Evolutionary conservation across 2,113 vertebrate species (phyloP).

Genomic region (Erpornis zantholeuca): DNA sequence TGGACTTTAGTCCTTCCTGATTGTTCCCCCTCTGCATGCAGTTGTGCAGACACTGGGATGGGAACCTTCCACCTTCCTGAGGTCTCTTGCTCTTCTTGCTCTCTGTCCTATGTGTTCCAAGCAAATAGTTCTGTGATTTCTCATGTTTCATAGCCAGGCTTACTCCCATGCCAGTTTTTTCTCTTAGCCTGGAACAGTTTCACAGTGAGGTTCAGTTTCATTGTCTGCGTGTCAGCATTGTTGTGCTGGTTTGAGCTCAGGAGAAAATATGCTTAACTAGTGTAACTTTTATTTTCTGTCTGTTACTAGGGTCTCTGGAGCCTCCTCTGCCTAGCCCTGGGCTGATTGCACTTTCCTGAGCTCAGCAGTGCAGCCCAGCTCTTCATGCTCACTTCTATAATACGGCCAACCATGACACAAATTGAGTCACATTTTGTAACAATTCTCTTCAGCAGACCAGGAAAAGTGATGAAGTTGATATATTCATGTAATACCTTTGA

Average conservation of each 20-base stretch:
- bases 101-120: background rate
- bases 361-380: background rate
- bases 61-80: background rate
- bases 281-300: background rate
- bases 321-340: background rate
- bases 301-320: background rate
- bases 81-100: fast-evolving
- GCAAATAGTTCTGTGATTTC: background rate
- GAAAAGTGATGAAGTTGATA: background rate
- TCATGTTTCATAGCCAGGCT: background rate
- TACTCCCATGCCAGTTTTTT: fast-evolving
- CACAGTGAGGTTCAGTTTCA: background rate
- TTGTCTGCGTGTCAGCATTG: background rate
- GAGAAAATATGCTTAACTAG: background rate
- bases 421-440: background rate
- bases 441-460: background rate
- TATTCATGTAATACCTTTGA: background rate
- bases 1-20: background rate
- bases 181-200: background rate
- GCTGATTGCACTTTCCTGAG: background rate
- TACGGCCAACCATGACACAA: background rate
- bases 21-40: background rate
- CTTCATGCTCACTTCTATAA: background rate
- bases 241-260: background rate
- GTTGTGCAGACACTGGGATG: no score